Evolutionary conservation across 2,888 invertebrate species (phyloP), one percentile per base, ranked within the genome.

Genomic region (Drosophila macrothrix): DNA sequence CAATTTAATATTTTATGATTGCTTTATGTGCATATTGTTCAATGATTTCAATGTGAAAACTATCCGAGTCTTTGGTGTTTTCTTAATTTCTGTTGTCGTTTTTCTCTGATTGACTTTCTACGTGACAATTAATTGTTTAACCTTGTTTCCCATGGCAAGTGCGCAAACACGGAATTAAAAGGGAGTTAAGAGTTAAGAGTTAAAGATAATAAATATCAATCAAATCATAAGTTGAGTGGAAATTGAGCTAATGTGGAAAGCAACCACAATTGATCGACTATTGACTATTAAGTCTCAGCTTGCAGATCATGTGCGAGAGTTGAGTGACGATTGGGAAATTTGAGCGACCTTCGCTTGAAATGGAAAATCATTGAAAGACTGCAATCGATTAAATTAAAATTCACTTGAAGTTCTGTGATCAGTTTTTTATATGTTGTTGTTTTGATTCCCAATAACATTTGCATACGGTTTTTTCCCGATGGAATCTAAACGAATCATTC

Each of bases 1-100:
- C 72, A 83, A 82, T 84, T 84, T 72, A 33, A n/a, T 71, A 28
- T 62, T 62, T 78, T 76, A 59, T 66, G 61, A 55, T 78, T 67
- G 64, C 56, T 67, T 68, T 60, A 62, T 64, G 56, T 64, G 72
- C 65, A 69, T 67, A 55, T 66, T 69, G 46, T 65, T 78, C 39
- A 70, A 56, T 56, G 61, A 59, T 60, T 68, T 53, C 46, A 50
- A 66, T 55, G 63, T 31, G 49, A 46, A 54, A 39, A 46, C 16
- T 50, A 37, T 53, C 16, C 54, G 31, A 50, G 46, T 29, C 25
- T n/a, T 28, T 54, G 28, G 41, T 46, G 37, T 64, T 61, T 64
- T 19, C 28, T 53, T 60, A 16, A 39, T 19, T 35, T 41, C 4
- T 25, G 16, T 1, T 22, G 3, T 4, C 16, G 3, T 2, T 46